phyloP scores from a whole-genome alignment of 2,888 invertebrate species.

The Ormyrus labotus region DNA sequence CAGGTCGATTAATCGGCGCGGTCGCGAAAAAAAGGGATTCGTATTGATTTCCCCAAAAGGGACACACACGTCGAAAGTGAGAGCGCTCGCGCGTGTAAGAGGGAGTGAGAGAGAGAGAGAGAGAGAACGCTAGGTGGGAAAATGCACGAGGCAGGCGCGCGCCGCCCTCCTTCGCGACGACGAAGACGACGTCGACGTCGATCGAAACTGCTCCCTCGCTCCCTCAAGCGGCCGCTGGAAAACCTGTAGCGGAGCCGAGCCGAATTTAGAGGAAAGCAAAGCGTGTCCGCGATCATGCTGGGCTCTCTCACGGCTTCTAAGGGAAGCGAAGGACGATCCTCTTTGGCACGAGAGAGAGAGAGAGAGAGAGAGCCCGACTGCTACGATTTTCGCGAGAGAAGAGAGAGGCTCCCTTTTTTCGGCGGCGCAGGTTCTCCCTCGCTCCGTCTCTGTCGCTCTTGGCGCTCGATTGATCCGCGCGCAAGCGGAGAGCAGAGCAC shows the following conservation, averaged over 20 bases:
- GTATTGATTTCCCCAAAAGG: slow-evolving; percentile 72
- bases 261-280: no score
- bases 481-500: no score
- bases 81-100: neutral
- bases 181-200: slow-evolving; percentile 47
- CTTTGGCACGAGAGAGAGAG: no score
- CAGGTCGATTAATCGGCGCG: slow-evolving; percentile 49
- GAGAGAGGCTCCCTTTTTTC: no score
- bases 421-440: neutral
- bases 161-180: slow-evolving; percentile 48
- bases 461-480: neutral
- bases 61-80: slow-evolving; percentile 38
- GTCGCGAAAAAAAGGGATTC: slow-evolving; percentile 67
- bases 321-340: no score
- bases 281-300: no score
- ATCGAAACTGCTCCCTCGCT: slow-evolving; percentile 29
- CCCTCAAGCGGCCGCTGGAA: neutral
- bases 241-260: slow-evolving; percentile 18
- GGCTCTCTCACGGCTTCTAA: no score
- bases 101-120: slow-evolving; percentile 23
- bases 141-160: slow-evolving; percentile 48
- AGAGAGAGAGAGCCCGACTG: no score
- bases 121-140: slow-evolving; percentile 39
- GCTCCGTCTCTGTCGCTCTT: neutral
- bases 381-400: no score